phyloP scores from a whole-genome alignment of 2,113 vertebrate genomes.

The Calyptomena viridis region DNA sequence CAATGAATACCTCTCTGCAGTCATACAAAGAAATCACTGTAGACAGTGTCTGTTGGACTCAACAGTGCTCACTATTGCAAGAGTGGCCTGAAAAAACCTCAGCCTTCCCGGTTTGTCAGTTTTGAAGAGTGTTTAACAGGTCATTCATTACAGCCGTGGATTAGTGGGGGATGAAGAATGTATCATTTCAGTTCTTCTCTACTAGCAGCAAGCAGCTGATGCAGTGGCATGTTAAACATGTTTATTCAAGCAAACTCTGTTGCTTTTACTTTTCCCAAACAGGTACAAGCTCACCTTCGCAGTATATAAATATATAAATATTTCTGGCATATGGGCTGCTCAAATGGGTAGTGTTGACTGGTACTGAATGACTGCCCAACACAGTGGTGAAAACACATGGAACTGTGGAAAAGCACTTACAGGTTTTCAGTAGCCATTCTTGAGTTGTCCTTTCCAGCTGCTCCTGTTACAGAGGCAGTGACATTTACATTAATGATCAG shows the following conservation, averaged over 20 bases:
- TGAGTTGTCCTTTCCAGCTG: not conserved
- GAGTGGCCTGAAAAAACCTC: not conserved
- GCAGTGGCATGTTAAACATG: conserved; percentile 44
- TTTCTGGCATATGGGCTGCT: not conserved
- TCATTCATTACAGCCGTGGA: conserved; percentile 19
- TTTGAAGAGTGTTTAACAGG: conserved; percentile 3
- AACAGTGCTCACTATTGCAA: not conserved
- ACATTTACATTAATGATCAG: not conserved
- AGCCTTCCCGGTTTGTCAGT: not conserved
- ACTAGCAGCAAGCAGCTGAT: not conserved
- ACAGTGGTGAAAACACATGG: not conserved
- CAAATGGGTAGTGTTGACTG: not conserved
- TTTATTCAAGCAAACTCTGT: conserved; percentile 55
- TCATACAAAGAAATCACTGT: not conserved
- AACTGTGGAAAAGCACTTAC: conserved; percentile 6
- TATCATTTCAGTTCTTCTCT: conserved; percentile 51
- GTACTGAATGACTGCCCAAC: not conserved
- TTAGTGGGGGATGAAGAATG: conserved; percentile 53
- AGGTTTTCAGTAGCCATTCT: not conserved
- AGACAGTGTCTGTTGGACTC: not conserved
- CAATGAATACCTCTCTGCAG: not conserved
- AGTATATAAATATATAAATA: not conserved
- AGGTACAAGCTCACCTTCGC: not conserved
- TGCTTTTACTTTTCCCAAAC: conserved; percentile 12
- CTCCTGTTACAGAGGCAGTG: not conserved